Conservation (phyloP, 2,797 vertebrate genomes). For the Sebastolobus alascanus region DNA sequence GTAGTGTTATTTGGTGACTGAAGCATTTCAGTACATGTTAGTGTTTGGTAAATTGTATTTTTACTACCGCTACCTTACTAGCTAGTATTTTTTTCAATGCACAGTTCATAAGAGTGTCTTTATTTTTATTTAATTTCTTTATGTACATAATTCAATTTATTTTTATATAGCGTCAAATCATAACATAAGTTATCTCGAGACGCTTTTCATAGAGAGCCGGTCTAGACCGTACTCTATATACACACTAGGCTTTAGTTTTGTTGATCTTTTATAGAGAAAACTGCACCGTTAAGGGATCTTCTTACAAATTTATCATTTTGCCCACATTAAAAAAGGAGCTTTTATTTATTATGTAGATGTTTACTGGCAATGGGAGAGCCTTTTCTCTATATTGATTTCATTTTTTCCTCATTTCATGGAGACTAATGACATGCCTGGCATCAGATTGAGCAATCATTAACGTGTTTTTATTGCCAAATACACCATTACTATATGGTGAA, state of each 20-base stretch:
- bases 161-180: too few species aligned
- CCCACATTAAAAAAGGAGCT: neutral
- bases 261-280: neutral
- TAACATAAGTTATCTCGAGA: too few species aligned
- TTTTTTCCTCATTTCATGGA: neutral
- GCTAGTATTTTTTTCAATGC: neutral
- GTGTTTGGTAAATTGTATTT: neutral
- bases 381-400: rapidly evolving
- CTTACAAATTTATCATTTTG: neutral
- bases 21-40: neutral
- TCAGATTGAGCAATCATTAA: neutral
- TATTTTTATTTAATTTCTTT: neutral
- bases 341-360: neutral
- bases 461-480: neutral
- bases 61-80: neutral
- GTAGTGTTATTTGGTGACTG: neutral
- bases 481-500: too few species aligned
- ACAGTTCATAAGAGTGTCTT: neutral
- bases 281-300: rapidly evolving
- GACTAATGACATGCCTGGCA: rapidly evolving
- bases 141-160: rapidly evolving
- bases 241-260: neutral
- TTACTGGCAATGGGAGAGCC: neutral
- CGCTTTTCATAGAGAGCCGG: rapidly evolving
- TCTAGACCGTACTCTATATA: too few species aligned